A percentile compares a stretch with the other conserved stretches of the same genome.
Evolutionary conservation across 2,797 vertebrate genomes (phyloP).

Genomic region (Gobio occitaniae): DNA sequence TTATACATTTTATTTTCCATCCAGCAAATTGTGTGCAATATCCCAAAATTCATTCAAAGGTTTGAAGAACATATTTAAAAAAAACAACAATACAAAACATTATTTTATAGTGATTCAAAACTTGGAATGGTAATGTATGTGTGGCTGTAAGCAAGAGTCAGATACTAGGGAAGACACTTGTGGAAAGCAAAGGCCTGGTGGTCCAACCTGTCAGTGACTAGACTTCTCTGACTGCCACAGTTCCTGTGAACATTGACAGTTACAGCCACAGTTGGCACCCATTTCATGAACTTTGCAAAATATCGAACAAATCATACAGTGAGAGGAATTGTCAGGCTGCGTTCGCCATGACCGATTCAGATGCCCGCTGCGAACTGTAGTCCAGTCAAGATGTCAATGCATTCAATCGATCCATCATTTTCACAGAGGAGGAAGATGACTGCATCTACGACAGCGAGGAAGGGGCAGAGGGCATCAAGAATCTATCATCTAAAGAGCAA

Average conservation of each 20-base stretch:
- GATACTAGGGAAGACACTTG: conserved; percentile 26
- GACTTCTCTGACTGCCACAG: conserved; percentile 37
- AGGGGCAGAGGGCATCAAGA: conserved; percentile 73
- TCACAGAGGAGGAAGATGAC: conserved; percentile 80
- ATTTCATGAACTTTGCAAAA: conserved; percentile 53
- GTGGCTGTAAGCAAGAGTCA: conserved; percentile 37
- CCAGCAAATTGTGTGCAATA: not conserved
- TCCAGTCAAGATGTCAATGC: conserved; percentile 54
- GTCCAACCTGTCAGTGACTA: conserved; percentile 50
- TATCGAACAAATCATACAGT: conserved; percentile 54
- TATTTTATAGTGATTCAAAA: not conserved
- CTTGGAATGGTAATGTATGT: conserved; percentile 4
- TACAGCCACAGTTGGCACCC: conserved; percentile 48
- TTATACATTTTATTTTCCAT: not conserved
- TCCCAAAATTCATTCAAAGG: not conserved
- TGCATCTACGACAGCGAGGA: conserved; percentile 87
- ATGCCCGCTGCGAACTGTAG: conserved; percentile 48
- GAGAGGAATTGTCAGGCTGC: conserved; percentile 49
- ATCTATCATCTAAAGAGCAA: conserved; percentile 75
- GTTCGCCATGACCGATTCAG: conserved; percentile 53
- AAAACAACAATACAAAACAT: not conserved
- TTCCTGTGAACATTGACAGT: conserved; percentile 53
- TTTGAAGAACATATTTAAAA: not conserved
- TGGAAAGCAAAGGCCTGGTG: conserved; percentile 48
- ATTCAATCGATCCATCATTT: conserved; percentile 62